Base-by-base conservation (phyloP, 2,113 vertebrate genomes). In the Jacana jacana region DNA sequence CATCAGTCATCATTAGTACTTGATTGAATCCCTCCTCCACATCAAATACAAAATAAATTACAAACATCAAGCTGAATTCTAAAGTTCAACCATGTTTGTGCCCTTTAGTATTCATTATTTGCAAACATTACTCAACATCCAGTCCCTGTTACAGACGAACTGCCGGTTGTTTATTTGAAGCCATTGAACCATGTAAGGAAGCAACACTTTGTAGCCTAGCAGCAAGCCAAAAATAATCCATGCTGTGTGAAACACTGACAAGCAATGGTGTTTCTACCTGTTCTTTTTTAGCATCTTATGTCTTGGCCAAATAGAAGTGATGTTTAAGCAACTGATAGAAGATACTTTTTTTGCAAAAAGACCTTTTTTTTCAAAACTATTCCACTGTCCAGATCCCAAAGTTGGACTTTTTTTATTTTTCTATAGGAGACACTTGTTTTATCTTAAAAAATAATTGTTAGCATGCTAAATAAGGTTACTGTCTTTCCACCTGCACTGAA, bases 71-170 rank as follows among this genome's bases (percentile, higher is more conserved):
- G 28, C 30, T 65, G 69, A 72, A 54, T 61, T 91, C 73, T 79
- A 86, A 92, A 96, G 91, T 85, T 94, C 92, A 89, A 1, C 37
- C 52, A 1, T 4, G 19, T 76, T 69, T 72, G 70, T 82, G 37
- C 49, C 81, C 81, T 91, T 96, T 11, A 76, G 81, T 64, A 60
- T 30, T 69, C 81, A 9, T 37, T 95, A 10, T 87, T 94, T 94
- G 88, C 93, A 92, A 94, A 93, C 77, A 85, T 93, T 95, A 57
- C 89, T 84, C 93, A 95, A 95, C 77, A 54, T 39, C 57, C 70
- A 85, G 69, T 3, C 86, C 69, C n/a, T 10, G 51, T 8, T 89
- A 9, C 48, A 55, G 92, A 54, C 61, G 88, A 95, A 17, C 83
- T 49, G 52, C 11, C 2, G 17, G 19, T 4, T 92, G 69, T 72